phyloP scores from a whole-genome alignment of 1,140 invertebrate species.

The Neodiprion lecontei region DNA sequence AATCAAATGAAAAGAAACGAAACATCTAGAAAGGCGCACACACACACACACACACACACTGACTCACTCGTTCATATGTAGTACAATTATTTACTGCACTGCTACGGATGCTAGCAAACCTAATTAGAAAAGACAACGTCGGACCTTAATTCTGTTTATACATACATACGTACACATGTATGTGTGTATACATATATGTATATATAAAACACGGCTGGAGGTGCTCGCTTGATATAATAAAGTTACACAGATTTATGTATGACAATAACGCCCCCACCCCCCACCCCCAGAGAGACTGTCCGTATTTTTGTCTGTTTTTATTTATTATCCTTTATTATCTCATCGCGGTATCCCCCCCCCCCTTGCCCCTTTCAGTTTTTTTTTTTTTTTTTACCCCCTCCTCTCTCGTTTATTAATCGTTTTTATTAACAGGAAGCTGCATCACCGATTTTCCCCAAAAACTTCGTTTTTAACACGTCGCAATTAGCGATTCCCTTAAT shows the following conservation, averaged over 20 bases:
- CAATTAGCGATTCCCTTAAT: background rate
- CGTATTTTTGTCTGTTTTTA: too few relatives aligned
- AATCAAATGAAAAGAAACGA: background rate
- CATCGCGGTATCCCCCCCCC: too few relatives aligned
- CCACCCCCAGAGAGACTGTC: too few relatives aligned
- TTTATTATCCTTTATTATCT: too few relatives aligned
- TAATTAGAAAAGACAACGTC: conserved; percentile 1
- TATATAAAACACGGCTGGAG: background rate
- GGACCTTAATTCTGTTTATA: background rate
- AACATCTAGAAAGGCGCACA: background rate
- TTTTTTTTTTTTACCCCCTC: too few relatives aligned
- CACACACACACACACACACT: background rate
- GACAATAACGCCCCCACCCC: too few relatives aligned
- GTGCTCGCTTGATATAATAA: background rate
- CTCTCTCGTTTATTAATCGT: too few relatives aligned
- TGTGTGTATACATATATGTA: background rate
- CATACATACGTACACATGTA: too few relatives aligned
- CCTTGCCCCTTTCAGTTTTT: too few relatives aligned
- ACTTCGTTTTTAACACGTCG: too few relatives aligned
- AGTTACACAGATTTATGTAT: too few relatives aligned
- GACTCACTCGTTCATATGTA: background rate
- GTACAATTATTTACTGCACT: background rate
- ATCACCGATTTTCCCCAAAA: background rate
- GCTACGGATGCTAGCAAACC: background rate
- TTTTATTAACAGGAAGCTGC: background rate